Evolutionary conservation across 2,888 invertebrate species (phyloP).

Genomic region (Dryadula phaetusa): DNA sequence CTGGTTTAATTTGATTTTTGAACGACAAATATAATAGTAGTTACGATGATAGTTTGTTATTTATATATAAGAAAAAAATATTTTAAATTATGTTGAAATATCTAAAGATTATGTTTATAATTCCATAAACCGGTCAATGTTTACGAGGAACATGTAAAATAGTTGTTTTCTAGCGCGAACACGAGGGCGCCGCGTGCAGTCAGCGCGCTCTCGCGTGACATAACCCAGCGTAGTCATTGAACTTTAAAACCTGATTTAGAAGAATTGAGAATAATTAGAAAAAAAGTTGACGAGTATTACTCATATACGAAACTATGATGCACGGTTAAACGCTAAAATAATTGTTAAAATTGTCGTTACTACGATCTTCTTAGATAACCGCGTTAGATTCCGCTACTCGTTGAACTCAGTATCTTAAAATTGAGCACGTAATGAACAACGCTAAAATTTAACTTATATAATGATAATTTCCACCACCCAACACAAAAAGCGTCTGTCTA

Average conservation of each 20-base stretch:
- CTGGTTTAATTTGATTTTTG: not conserved
- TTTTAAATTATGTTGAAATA: slow-evolving; percentile 1
- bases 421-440: too few species aligned
- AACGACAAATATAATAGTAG: not conserved
- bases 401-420: too few species aligned
- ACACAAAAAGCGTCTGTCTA: too few species aligned
- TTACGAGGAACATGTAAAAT: slow-evolving; percentile 47
- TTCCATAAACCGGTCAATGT: slow-evolving; percentile 49
- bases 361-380: too few species aligned
- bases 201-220: slow-evolving; percentile 20
- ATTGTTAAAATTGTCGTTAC: too few species aligned
- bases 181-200: slow-evolving; percentile 49
- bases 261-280: slow-evolving; percentile 1
- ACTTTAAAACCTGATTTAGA: slow-evolving; percentile 30
- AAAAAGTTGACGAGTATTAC: not conserved
- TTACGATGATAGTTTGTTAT: too few species aligned
- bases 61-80: not conserved
- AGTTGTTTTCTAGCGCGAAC: slow-evolving; percentile 46
- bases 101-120: slow-evolving; percentile 5
- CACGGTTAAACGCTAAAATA: too few species aligned
- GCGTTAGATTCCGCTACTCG: too few species aligned
- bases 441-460: too few species aligned
- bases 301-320: too few species aligned
- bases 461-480: too few species aligned
- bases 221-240: slow-evolving; percentile 42